Evolutionary conservation across 2,113 vertebrate genomes (phyloP), one percentile per base, ranked within the genome.

Genomic region (Sebastes fasciatus): DNA sequence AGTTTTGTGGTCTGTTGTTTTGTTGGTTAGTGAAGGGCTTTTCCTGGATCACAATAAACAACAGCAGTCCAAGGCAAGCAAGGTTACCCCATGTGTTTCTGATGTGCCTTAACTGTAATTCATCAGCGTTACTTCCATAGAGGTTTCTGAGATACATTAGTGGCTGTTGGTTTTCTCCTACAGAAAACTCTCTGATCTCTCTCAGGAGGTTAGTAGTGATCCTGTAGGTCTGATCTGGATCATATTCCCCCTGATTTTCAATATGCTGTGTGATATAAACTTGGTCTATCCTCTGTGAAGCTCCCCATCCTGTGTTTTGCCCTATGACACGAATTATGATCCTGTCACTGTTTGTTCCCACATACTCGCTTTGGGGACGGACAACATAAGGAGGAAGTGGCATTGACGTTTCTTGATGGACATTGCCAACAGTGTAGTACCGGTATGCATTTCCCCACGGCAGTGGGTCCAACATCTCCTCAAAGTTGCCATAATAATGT

Each of bases 231-330:
- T 91, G 14, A 0, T 7, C 34, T 17, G 83, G 91, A 62, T 94
- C n/a, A n/a, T n/a, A n/a, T n/a, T n/a, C n/a, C n/a, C n/a, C n/a
- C n/a, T n/a, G n/a, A n/a, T n/a, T n/a, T n/a, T n/a, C n/a, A n/a
- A n/a, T n/a, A n/a, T n/a, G n/a, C n/a, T 94, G 93, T 3, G 93
- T 94, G 51, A 93, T 85, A 23, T 88, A 92, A 7, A 91, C 88
- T 54, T 62, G 45, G 10, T 91, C 89, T 14, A 90, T 74, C 5
- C 16, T 68, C 45, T 0, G 45, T 1, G 0, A 2, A 48, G 0
- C 7, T 26, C 0, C 3, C 1, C 1, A 0, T 16, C 7, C 66
- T 6, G 1, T 17, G 2, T 52, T 40, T 16, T 69, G 63, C 16
- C 65, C 61, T 10, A 48, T 63, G 55, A 87, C 76, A 58, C 89